Evolutionary conservation across 2,888 invertebrate genomes (phyloP).

Genomic region (Cryptocephalus moraei): DNA sequence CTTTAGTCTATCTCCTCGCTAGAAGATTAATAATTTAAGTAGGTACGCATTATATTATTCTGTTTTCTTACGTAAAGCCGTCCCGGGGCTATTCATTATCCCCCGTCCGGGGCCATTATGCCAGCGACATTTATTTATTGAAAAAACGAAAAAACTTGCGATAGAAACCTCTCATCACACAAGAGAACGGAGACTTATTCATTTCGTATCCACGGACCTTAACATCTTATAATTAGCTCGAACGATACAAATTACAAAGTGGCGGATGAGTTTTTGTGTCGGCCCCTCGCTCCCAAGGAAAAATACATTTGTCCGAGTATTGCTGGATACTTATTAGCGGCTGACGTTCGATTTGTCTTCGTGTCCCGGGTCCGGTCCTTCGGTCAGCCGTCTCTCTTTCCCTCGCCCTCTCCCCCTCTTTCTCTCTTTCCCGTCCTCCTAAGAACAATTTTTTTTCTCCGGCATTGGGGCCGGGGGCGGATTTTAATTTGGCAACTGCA

Average conservation of each 20-base stretch:
- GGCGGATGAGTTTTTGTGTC: constrained; percentile 37
- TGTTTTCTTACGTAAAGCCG: no score
- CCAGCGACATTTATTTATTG: constrained; percentile 24
- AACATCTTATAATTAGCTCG: constrained; percentile 37
- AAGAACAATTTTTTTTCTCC: constrained; percentile 8
- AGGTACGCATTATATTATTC: no score
- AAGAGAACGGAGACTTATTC: constrained; percentile 12
- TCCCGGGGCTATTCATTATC: no score
- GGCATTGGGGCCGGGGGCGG: constrained; percentile 24
- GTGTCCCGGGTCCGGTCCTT: constrained; percentile 27
- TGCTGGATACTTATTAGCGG: constrained; percentile 44
- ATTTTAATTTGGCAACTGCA: constrained; percentile 35
- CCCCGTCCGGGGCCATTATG: constrained; percentile 2
- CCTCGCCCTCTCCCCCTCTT: constrained; percentile 3
- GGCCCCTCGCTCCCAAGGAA: constrained; percentile 32
- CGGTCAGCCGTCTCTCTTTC: constrained; percentile 25
- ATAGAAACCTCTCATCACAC: constrained; percentile 29
- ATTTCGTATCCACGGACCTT: constrained; percentile 19
- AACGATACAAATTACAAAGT: constrained; percentile 41
- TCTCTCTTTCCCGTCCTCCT: constrained; percentile 8
- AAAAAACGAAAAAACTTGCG: constrained; percentile 16
- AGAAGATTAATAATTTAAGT: no score
- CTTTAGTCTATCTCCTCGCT: no score
- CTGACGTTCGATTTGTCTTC: constrained; percentile 46
- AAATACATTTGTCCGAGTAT: constrained; percentile 41